A percentile compares a stretch with the other conserved stretches of the same genome.
These are phyloP conservation scores for Dromiciops gliroides DNA, from an alignment of 2,113 vertebrate species.

Conservation along the genomic window DNA sequence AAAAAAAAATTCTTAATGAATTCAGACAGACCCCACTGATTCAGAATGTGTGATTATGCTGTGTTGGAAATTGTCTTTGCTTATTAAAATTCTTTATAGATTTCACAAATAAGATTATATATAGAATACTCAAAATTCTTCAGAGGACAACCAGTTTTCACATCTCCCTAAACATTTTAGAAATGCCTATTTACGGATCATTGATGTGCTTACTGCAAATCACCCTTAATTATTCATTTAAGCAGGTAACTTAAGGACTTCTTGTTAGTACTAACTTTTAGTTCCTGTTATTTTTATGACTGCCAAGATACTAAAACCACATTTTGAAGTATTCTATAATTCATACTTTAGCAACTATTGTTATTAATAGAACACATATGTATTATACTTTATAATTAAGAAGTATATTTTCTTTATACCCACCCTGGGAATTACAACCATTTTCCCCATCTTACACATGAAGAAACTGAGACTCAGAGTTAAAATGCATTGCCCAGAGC, in stretches of 20 bases:
- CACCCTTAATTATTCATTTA: neutral
- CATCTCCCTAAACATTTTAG: neutral
- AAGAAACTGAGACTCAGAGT: neutral
- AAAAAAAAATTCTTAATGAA: neutral
- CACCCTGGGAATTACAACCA: neutral
- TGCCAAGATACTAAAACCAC: neutral
- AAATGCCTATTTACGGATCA: neutral
- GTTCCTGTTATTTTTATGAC: neutral
- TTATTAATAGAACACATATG: neutral
- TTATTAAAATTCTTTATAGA: conserved; percentile 1
- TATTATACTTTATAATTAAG: neutral
- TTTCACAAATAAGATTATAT: neutral
- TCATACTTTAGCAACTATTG: neutral
- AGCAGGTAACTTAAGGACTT: neutral
- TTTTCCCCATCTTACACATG: neutral
- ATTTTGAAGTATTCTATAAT: neutral
- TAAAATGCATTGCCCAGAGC: neutral
- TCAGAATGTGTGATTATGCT: neutral
- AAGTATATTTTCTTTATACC: neutral
- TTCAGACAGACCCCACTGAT: neutral
- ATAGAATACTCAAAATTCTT: neutral
- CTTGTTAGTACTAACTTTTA: neutral
- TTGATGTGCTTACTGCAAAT: neutral
- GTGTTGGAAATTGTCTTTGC: neutral
- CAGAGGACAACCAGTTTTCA: neutral